Conservation (phyloP, 2,888 invertebrate genomes). For the Morpho deidamia region DNA sequence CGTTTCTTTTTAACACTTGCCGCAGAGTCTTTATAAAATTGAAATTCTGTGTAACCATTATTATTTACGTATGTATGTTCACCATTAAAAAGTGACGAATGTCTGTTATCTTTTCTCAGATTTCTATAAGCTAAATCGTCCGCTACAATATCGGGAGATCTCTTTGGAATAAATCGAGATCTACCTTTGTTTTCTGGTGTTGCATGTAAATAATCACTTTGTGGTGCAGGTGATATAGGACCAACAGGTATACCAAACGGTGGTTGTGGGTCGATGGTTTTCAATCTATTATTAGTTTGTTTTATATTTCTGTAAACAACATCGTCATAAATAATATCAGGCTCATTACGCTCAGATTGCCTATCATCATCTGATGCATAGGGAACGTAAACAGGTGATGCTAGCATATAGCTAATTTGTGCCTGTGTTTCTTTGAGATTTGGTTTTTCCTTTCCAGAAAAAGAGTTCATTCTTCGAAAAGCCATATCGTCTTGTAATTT, state of each 20-base stretch:
- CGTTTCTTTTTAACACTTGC: slow-evolving; percentile 83
- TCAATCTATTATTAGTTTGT: slow-evolving; percentile 85
- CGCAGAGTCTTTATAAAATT: slow-evolving; percentile 52
- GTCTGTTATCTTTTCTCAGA: slow-evolving; percentile 87
- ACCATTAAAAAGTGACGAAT: slow-evolving; percentile 69
- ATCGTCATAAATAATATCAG: slow-evolving; percentile 90
- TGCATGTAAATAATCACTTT: slow-evolving; percentile 91
- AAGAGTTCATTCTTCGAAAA: slow-evolving; percentile 82
- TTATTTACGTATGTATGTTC: slow-evolving; percentile 72
- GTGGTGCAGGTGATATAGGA: slow-evolving; percentile 87
- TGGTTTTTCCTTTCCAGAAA: slow-evolving; percentile 68
- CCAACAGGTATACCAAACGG: slow-evolving; percentile 94
- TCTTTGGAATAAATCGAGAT: slow-evolving; percentile 81
- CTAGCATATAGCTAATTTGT: slow-evolving; percentile 82
- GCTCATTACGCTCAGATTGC: slow-evolving; percentile 82
- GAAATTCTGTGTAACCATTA: slow-evolving; percentile 55
- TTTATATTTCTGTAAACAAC: slow-evolving; percentile 89
- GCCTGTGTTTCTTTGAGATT: slow-evolving; percentile 58
- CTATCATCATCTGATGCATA: slow-evolving; percentile 70
- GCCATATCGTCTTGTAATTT: slow-evolving; percentile 89
- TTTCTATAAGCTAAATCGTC: slow-evolving; percentile 93
- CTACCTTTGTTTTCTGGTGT: slow-evolving; percentile 80
- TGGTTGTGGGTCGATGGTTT: slow-evolving; percentile 88
- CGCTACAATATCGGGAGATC: slow-evolving; percentile 88
- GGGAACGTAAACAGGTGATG: slow-evolving; percentile 81